Base-by-base conservation (phyloP, 2,113 vertebrate genomes). In the Oncorhynchus gorbuscha region DNA sequence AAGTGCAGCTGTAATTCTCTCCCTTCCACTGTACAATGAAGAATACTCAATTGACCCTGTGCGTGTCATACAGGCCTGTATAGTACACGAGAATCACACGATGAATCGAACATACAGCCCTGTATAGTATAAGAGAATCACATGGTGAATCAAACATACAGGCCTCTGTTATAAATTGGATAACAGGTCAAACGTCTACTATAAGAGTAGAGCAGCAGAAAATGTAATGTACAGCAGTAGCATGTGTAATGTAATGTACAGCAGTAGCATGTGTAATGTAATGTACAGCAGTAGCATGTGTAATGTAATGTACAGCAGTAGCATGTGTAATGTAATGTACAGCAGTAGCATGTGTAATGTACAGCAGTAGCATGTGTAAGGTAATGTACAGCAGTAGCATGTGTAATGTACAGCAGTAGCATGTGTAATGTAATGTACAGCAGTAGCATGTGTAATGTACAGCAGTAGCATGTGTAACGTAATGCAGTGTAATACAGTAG, bases 131-230 rank as follows among this genome's bases (percentile, higher is more conserved):
- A 87, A 84, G 82, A 89, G 85, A 89, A 91, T 90, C 84, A 92
- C 90, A 87, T 85, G 85, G 90, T 90, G 90, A 88, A 90, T 90
- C 89, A 90, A 85, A 87, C 90, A 90, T 84, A 86, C 90, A 87
- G 86, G 85, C 87, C 85, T 81, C 90, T 90, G 83, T 87, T 86
- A 89, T 89, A 91, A 90, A 91, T 90, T 90, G 89, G 81, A 90
- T 90, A 89, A 90, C 90, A 89, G 85, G 82, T 86, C 79, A 85
- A 85, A 84, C 73, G 79, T 83, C 84, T 45, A 45, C 39, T 45
- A 11, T 45, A 45, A 84, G 83, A 81, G 81, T 86, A 73, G 84
- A 80, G 76, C 82, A 84, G 78, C 85, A 80, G 86, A 87, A 85
- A 85, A 87, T 84, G 28, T 28, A 3, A 28, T 28, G 28, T 28